Conservation (phyloP, 92 coral and sea anemone genomes). For the Zoanthus sociatus region DNA sequence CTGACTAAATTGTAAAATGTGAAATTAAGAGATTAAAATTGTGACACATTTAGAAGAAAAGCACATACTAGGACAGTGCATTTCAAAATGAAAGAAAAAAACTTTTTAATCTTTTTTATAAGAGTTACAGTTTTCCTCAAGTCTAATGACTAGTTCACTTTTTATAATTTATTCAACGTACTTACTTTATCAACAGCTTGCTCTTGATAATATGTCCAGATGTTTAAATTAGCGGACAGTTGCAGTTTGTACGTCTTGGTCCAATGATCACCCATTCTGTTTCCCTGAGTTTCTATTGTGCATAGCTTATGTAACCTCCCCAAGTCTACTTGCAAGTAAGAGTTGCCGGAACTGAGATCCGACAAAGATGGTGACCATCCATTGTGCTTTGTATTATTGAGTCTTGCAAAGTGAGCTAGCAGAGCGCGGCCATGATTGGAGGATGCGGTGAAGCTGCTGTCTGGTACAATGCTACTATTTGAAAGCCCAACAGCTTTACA, state of each 20-base stretch:
- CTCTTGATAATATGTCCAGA: constrained; percentile 18
- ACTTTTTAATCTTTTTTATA: not conserved
- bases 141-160: not conserved
- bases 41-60: not conserved
- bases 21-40: no score
- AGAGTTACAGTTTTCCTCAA: not conserved
- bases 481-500: constrained; percentile 13
- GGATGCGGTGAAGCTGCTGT: constrained; percentile 5
- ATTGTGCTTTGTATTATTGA: constrained; percentile 8
- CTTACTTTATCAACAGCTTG: not conserved
- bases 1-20: not conserved
- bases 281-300: constrained; percentile 25
- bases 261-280: constrained; percentile 23
- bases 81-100: not conserved
- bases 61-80: not conserved
- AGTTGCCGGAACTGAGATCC: not conserved
- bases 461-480: not conserved
- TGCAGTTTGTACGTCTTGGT: constrained; percentile 33
- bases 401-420: constrained; percentile 17
- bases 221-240: not conserved
- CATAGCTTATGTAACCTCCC: not conserved
- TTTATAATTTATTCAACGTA: not conserved
- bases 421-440: not conserved
- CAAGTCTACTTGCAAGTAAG: constrained; percentile 7
- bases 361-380: not conserved